These are phyloP conservation scores for Clistopyga incitator DNA, from an alignment of 2,888 invertebrate genomes.

Conservation along the genomic window DNA sequence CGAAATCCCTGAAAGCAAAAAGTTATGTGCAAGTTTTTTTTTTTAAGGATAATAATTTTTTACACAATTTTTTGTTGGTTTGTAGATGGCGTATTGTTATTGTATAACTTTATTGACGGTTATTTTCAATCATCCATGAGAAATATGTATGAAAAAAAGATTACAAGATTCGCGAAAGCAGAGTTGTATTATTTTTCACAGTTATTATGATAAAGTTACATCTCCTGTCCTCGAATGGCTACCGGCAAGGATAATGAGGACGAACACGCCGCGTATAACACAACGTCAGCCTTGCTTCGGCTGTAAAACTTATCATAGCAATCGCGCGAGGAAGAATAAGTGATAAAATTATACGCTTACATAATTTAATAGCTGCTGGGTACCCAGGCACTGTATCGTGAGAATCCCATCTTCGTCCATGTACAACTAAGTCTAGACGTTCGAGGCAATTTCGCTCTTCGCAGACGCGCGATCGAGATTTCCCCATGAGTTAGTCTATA, in stretches of 20 bases:
- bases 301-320: slow-evolving; percentile 69
- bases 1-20: not conserved
- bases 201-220: slow-evolving; percentile 45
- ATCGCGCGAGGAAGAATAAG: slow-evolving; percentile 69
- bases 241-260: slow-evolving; percentile 53
- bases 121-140: not conserved
- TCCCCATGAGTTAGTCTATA: slow-evolving; percentile 27
- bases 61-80: not conserved
- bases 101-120: not conserved
- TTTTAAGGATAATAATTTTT: not conserved
- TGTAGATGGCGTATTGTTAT: not conserved
- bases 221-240: slow-evolving; percentile 19
- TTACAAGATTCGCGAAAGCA: not conserved
- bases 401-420: slow-evolving; percentile 58
- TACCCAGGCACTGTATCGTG: slow-evolving; percentile 55
- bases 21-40: not conserved
- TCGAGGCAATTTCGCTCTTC: slow-evolving; percentile 53
- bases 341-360: slow-evolving; percentile 71
- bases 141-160: not conserved
- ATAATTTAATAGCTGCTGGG: slow-evolving; percentile 68
- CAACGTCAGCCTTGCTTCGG: slow-evolving; percentile 54
- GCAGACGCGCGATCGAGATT: slow-evolving; percentile 52
- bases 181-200: slow-evolving; percentile 24
- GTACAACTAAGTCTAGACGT: slow-evolving; percentile 37
- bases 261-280: slow-evolving; percentile 14